Percentiles rank a stretch among this genome's conserved stretches.
These are phyloP conservation scores for Setipinna tenuifilis DNA, from an alignment of 2,797 vertebrate genomes.

Conservation along the genomic window DNA sequence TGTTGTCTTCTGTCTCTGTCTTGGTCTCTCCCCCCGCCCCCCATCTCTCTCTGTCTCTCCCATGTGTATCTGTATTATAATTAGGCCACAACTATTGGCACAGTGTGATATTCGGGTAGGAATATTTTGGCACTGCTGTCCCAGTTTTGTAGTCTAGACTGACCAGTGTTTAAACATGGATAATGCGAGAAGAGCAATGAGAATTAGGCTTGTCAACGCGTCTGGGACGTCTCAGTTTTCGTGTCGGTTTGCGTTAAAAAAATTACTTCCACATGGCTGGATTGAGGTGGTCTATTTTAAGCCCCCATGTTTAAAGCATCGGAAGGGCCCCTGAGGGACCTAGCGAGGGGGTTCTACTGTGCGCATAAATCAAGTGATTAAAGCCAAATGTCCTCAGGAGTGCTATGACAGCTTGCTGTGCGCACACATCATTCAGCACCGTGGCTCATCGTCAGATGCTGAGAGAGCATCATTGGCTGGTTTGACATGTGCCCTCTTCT, in stretches of 20 bases:
- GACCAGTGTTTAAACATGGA: background rate
- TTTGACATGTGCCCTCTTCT: background rate
- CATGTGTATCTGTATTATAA: too few relatives aligned
- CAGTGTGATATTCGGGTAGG: background rate
- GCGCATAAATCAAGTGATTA: slow-evolving; percentile 3
- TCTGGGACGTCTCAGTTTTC: background rate
- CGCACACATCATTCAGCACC: background rate
- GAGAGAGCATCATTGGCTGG: background rate
- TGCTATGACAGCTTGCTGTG: background rate
- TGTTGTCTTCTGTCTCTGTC: too few relatives aligned
- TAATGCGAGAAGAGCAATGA: background rate
- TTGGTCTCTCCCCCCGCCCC: too few relatives aligned
- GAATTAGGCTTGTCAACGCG: background rate
- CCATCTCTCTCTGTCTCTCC: too few relatives aligned
- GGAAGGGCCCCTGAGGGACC: background rate
- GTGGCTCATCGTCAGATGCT: background rate
- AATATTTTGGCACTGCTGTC: background rate
- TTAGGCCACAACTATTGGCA: background rate
- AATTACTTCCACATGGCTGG: background rate
- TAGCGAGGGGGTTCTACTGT: background rate
- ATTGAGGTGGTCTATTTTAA: background rate
- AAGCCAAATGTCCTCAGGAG: background rate
- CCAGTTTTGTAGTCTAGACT: background rate
- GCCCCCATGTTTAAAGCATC: background rate
- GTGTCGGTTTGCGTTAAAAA: background rate